Evolutionary conservation across 2,113 vertebrate genomes (phyloP), one percentile per base, ranked within the genome.

Genomic region (Sphaerodactylus townsendi): DNA sequence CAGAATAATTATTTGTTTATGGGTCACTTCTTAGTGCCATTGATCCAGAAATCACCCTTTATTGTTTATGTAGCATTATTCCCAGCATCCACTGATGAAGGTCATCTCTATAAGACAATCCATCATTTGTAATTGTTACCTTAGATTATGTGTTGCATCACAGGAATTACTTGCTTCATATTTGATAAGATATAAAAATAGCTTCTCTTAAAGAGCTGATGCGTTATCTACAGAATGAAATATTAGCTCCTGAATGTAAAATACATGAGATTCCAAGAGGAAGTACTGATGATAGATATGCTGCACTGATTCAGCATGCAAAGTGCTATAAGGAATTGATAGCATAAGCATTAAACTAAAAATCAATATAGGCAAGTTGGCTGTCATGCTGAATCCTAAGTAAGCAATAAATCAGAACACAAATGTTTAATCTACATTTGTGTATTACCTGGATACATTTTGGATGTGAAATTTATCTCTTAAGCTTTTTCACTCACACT

Each of bases 201-300:
- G 25, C 64, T 65, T 80, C 48, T 69, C 41, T 37, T 70, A 46
- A 37, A 81, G 66, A 21, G 30, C 48, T 21, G 17, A 69, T 56
- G 33, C 39, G 8, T 53, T 56, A 53, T 23, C 46, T 81, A 33
- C 28, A 70, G 79, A 81, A 17, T 37, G 66, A 81, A 10, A 1
- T 2, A 8, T 5, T 17, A 41, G 30, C 25, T 41, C 37, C 56
- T 39, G 46, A 72, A 41, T 33, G 6, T 2, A 37, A 46, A 71
- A 62, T 81, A 72, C 10, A 84, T 59, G 56, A n/a, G 30, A 71
- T 71, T 71, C 15, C 30, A 69, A 71, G 39, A 78, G 53, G 65
- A 78, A 62, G 21, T 35, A 37, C 0, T 70, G 9, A 41, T 30
- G 30, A 44, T 81, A 73, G 79, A 23, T 65, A 1, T 13, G 62